Percentiles rank a stretch among this genome's conserved stretches.
Conservation (phyloP, 2,113 vertebrate genomes). For the Lepidothrix coronata region DNA sequence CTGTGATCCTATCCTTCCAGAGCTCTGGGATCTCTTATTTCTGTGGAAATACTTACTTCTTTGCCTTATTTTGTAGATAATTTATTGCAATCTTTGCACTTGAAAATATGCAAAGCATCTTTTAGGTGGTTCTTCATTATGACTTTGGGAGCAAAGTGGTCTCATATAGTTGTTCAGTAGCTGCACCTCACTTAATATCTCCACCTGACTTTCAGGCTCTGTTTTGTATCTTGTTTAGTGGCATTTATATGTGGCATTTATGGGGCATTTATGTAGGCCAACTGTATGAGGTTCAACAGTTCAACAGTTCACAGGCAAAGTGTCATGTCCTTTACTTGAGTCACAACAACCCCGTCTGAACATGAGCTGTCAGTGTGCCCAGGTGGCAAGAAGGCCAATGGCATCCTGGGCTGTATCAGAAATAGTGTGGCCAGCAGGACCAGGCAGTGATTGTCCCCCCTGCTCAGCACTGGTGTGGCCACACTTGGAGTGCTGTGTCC, state of each 20-base stretch:
- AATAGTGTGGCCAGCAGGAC: background rate
- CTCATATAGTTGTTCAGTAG: background rate
- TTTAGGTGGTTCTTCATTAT: background rate
- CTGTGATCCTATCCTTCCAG: background rate
- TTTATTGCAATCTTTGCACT: background rate
- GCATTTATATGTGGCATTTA: background rate
- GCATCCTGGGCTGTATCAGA: background rate
- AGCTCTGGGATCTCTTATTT: conserved; percentile 27
- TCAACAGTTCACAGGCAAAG: background rate
- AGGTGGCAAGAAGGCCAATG: background rate
- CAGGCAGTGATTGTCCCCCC: background rate
- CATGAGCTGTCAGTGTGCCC: background rate
- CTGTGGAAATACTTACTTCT: background rate
- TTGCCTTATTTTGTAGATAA: conserved; percentile 8
- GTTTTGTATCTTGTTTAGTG: background rate
- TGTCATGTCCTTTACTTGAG: background rate
- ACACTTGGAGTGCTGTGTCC: background rate
- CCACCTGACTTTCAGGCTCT: background rate
- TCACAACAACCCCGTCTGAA: background rate
- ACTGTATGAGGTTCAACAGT: background rate
- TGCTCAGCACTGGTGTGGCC: background rate
- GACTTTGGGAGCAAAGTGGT: background rate
- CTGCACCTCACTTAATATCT: background rate
- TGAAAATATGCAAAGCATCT: background rate
- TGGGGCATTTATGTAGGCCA: background rate